Evolutionary conservation across 2,113 vertebrate species (phyloP).

Genomic region (Pelecanus crispus): DNA sequence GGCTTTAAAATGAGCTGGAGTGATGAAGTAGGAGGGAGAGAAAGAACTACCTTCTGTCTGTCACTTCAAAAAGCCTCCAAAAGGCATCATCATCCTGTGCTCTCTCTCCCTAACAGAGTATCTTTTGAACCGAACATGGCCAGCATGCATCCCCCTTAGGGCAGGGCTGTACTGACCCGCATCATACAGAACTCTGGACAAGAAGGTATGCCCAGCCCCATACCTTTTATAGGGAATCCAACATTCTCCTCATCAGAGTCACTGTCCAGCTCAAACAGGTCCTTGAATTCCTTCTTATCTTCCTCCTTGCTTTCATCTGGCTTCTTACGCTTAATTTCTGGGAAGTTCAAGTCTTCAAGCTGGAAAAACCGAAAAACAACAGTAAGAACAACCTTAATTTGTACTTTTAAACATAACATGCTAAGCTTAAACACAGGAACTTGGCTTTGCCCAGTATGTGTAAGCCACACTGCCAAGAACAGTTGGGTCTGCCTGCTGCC

Average conservation of each 20-base stretch:
- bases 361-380: not conserved
- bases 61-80: not conserved
- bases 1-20: not conserved
- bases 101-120: not conserved
- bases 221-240: conserved; percentile 75
- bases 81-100: not conserved
- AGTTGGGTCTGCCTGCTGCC: not conserved
- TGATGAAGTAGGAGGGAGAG: not conserved
- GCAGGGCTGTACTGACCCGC: not conserved
- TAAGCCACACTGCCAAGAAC: not conserved
- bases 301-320: conserved; percentile 77
- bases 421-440: not conserved
- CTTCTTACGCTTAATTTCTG: conserved; percentile 88
- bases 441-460: not conserved
- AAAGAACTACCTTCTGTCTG: not conserved
- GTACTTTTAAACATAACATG: not conserved
- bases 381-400: not conserved
- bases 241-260: conserved; percentile 73
- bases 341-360: conserved; percentile 92
- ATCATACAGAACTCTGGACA: not conserved
- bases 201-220: not conserved
- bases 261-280: conserved; percentile 86
- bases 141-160: fast-evolving
- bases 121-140: fast-evolving
- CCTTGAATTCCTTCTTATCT: conserved; percentile 89